Evolutionary conservation across 1,140 invertebrate species (phyloP), one percentile per base, ranked within the genome.

Genomic region (Lerema accius): DNA sequence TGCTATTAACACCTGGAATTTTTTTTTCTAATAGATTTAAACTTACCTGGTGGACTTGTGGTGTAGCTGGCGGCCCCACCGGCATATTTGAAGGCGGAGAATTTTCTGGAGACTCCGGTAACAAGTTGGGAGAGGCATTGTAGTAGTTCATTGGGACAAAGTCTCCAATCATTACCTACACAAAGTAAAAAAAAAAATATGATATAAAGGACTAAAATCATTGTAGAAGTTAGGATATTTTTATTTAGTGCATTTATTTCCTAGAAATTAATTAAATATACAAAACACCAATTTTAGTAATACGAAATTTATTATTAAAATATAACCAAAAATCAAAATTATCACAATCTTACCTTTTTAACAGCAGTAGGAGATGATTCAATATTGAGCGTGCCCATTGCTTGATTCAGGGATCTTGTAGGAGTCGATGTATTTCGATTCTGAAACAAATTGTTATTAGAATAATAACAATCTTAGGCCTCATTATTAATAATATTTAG

Each of bases 101-200:
- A 42, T 60, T 80, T 17, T 82, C 72, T 13, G 83, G 81, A 0
- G 85, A 81, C 3, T 86, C 85, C 0, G 78, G 76, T n/a, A 84
- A 50, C 0, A 83, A 68, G 26, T 53, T 63, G 4, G 78, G 60
- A n/a, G 53, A 28, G 1, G 73, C 76, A 49, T 40, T 63, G 50
- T 71, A 86, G 65, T 84, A 88, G 40, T 74, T 84, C 39, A 89
- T 66, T 3, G 84, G 85, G 16, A 86, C 66, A 69, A 76, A 89
- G 37, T 89, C 85, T 14, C 75, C 76, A 17, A 86, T 79, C 39
- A 82, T 50, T 23, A 84, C 76, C 84, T 88, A 63, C 16, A 42
- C 40, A 60, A 65, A 56, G 9, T 35, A 43, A 49, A 17, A 51
- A 42, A n/a, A n/a, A n/a, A n/a, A n/a, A n/a, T 13, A 58, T 17